phyloP scores from a whole-genome alignment of 2,888 invertebrate genomes.

The Synergus itoensis region DNA sequence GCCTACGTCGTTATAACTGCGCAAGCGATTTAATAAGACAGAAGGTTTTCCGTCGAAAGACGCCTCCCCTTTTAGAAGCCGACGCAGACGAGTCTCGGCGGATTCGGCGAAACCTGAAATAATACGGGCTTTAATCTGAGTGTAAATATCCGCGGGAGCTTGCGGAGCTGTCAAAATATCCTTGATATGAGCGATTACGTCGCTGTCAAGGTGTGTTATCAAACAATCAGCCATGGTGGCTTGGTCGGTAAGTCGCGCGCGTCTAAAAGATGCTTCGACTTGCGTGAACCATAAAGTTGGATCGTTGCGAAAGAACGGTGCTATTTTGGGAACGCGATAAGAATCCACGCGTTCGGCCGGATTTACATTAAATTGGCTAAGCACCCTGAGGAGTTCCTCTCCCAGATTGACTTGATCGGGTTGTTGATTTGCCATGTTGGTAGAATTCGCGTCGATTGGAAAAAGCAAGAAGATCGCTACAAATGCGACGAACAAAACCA shows the following conservation, averaged over 20 bases:
- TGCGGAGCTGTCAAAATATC: background rate
- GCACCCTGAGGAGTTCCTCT: background rate
- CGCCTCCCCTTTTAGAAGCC: too few species aligned
- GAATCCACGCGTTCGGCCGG: background rate
- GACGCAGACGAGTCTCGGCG: too few species aligned
- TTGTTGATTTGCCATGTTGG: background rate
- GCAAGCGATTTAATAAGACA: too few species aligned
- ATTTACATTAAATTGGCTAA: background rate
- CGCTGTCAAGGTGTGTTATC: background rate
- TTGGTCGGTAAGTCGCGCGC: background rate
- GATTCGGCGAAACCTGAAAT: background rate
- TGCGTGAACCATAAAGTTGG: constrained; percentile 1
- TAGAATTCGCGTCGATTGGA: background rate
- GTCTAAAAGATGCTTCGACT: background rate
- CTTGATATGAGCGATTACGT: background rate
- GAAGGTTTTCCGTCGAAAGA: too few species aligned
- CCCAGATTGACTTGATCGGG: background rate
- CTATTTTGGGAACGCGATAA: background rate
- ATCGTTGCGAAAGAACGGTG: background rate
- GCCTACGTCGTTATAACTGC: too few species aligned
- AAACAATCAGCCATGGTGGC: background rate
- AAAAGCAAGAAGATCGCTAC: background rate
- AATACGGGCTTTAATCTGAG: background rate
- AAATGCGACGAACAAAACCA: background rate
- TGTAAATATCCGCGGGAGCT: background rate